phyloP scores from a whole-genome alignment of 2,888 invertebrate species.

The Phytoseiulus persimilis region DNA sequence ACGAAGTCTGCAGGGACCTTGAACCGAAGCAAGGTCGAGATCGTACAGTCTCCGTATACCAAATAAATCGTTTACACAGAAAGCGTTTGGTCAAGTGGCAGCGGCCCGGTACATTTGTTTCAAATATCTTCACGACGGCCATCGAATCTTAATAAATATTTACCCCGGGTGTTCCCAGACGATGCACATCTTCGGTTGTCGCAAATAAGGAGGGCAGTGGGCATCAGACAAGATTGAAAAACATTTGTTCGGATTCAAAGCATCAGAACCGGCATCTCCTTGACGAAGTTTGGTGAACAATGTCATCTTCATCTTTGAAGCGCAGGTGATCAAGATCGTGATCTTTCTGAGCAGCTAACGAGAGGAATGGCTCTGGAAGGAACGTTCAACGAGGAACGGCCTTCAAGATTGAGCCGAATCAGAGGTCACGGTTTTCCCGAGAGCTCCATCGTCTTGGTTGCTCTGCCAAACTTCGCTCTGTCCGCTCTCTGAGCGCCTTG shows the following conservation, averaged over 20 bases:
- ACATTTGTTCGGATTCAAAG: neutral
- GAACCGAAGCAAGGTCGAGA: neutral
- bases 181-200: neutral
- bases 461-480: too few relatives aligned
- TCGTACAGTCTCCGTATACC: neutral
- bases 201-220: neutral
- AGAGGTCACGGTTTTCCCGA: neutral
- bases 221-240: neutral
- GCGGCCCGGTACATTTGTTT: too few relatives aligned
- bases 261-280: neutral
- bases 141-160: neutral
- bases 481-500: too few relatives aligned
- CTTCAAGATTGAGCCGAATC: neutral
- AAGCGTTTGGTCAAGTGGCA: too few relatives aligned
- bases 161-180: neutral
- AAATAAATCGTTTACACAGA: neutral
- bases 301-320: neutral
- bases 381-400: neutral
- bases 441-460: too few relatives aligned
- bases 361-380: neutral
- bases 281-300: neutral
- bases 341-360: neutral
- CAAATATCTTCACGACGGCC: too few relatives aligned
- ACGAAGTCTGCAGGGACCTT: neutral
- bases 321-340: neutral